Conservation (phyloP, 2,888 invertebrate genomes). For the Dryocosmus kuriphilus region DNA sequence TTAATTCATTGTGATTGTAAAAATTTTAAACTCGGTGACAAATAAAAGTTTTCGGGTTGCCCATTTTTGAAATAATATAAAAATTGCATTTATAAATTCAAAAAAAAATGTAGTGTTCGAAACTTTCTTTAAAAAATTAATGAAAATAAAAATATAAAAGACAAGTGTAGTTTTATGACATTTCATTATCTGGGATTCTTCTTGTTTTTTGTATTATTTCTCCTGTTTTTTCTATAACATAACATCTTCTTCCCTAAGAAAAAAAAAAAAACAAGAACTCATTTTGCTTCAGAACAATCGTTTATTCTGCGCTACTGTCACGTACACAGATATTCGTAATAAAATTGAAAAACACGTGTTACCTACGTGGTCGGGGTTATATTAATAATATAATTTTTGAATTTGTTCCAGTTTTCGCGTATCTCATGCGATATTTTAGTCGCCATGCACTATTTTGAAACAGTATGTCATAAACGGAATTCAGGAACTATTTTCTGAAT, state of each 20-base stretch:
- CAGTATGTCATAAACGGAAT: not conserved
- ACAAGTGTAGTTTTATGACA: too few species aligned
- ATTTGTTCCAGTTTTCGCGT: conserved; percentile 43
- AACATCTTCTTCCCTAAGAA: not conserved
- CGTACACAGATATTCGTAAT: conserved; percentile 62
- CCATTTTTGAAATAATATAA: too few species aligned
- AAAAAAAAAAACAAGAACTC: conserved; percentile 8
- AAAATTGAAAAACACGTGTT: conserved; percentile 61
- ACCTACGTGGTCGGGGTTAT: conserved; percentile 56
- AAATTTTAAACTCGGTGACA: too few species aligned
- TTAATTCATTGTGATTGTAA: too few species aligned
- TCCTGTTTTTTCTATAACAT: too few species aligned
- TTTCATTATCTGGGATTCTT: too few species aligned
- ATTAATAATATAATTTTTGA: conserved; percentile 58
- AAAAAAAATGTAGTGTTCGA: too few species aligned
- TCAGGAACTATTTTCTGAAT: not conserved
- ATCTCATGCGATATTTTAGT: conserved; percentile 30
- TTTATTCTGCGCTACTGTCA: conserved; percentile 60
- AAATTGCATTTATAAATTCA: too few species aligned
- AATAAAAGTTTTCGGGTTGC: too few species aligned
- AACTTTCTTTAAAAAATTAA: too few species aligned
- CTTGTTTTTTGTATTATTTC: not conserved
- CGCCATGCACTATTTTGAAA: not conserved
- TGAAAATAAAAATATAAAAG: too few species aligned
- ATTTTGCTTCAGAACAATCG: conserved; percentile 54